Percentiles rank a stretch among this genome's conserved stretches.
Evolutionary conservation across 2,113 vertebrate species (phyloP).

Genomic region (Porphyrio hochstetteri): DNA sequence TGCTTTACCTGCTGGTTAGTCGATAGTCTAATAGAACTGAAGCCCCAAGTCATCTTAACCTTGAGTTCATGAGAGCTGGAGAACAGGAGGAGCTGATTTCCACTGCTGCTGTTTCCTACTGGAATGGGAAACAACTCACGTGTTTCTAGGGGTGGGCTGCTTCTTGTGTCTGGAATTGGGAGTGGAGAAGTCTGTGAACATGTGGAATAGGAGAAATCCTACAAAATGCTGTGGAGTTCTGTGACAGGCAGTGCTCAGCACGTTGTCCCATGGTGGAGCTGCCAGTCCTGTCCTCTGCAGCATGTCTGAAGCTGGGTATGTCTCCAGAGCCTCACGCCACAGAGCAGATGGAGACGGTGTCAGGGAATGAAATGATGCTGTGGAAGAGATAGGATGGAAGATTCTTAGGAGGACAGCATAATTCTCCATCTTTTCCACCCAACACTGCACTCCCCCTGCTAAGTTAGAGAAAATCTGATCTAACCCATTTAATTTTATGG

Average conservation of each 20-base stretch:
- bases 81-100: neutral
- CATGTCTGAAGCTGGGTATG: neutral
- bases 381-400: neutral
- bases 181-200: neutral
- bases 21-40: neutral
- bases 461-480: neutral
- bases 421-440: neutral
- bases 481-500: neutral
- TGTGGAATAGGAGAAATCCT: neutral
- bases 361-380: neutral
- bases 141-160: neutral
- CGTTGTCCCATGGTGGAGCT: neutral
- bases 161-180: neutral
- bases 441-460: neutral
- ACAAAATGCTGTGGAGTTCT: neutral
- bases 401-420: neutral
- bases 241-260: neutral
- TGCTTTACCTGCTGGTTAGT: slow-evolving; percentile 1
- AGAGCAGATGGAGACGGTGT: neutral
- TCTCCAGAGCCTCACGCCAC: neutral
- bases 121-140: neutral
- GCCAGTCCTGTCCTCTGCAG: neutral
- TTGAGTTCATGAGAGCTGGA: neutral
- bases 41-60: neutral
- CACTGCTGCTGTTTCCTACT: neutral